A percentile compares a stretch with the other conserved stretches of the same genome.
phyloP scores from a whole-genome alignment of 2,888 invertebrate genomes.

The Polyommatus iphigenia region DNA sequence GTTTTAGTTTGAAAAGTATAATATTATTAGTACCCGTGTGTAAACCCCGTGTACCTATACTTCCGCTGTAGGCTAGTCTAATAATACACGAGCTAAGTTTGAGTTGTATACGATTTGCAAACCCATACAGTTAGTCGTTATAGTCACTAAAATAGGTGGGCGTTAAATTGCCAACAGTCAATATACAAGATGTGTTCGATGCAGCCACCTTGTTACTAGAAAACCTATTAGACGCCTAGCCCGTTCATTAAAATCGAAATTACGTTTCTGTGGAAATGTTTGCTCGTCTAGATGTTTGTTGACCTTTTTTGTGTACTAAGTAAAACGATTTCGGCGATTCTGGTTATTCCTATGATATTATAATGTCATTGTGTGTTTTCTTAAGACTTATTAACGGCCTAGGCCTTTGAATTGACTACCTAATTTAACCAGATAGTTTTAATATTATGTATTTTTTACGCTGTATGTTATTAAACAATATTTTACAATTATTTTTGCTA shows the following conservation, averaged over 20 bases:
- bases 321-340: no score
- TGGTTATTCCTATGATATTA: no score
- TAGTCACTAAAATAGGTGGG: neutral
- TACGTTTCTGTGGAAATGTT: no score
- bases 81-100: neutral
- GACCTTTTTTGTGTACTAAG: no score
- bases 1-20: neutral
- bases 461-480: neutral
- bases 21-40: neutral
- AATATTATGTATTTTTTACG: no score
- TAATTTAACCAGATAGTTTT: no score
- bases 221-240: neutral
- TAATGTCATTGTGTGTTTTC: no score
- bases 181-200: neutral
- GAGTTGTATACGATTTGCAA: neutral
- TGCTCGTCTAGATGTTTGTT: neutral
- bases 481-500: neutral
- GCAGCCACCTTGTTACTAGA: neutral
- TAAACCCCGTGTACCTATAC: conserved; percentile 5
- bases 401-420: no score
- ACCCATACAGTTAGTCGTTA: neutral
- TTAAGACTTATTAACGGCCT: no score
- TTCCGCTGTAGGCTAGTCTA: neutral
- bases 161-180: neutral
- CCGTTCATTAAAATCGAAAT: neutral